phyloP scores from a whole-genome alignment of 2,797 vertebrate species.

The Notamacropus eugenii region DNA sequence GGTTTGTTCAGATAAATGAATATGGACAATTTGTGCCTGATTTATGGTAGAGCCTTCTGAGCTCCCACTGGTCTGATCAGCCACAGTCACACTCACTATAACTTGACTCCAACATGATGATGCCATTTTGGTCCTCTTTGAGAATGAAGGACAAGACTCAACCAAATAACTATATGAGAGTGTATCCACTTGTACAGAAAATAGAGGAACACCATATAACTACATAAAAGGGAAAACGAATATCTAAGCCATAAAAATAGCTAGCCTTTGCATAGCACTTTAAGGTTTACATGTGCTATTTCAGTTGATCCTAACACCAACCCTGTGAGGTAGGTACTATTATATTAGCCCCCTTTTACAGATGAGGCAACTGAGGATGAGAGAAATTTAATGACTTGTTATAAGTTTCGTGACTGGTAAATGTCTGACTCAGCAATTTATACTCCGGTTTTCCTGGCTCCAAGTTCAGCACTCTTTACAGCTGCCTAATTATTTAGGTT shows the following conservation, averaged over 20 bases:
- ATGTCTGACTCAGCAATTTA: background rate
- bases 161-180: too few relatives aligned
- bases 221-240: slow-evolving; percentile 19
- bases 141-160: too few relatives aligned
- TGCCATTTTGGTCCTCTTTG: background rate
- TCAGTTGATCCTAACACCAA: background rate
- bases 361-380: background rate
- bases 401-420: background rate
- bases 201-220: background rate
- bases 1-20: background rate
- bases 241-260: background rate
- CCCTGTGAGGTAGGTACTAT: background rate
- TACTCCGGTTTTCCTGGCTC: background rate
- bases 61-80: background rate
- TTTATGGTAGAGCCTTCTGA: background rate
- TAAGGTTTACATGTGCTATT: background rate
- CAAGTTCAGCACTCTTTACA: background rate
- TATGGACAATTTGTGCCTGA: background rate
- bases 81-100: background rate
- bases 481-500: background rate
- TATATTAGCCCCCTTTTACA: background rate
- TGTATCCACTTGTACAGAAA: background rate
- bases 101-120: background rate
- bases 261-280: background rate
- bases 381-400: background rate